Evolutionary conservation across 2,888 invertebrate genomes (phyloP), one percentile per base, ranked within the genome.

Genomic region (Stictocephala bisonia): DNA sequence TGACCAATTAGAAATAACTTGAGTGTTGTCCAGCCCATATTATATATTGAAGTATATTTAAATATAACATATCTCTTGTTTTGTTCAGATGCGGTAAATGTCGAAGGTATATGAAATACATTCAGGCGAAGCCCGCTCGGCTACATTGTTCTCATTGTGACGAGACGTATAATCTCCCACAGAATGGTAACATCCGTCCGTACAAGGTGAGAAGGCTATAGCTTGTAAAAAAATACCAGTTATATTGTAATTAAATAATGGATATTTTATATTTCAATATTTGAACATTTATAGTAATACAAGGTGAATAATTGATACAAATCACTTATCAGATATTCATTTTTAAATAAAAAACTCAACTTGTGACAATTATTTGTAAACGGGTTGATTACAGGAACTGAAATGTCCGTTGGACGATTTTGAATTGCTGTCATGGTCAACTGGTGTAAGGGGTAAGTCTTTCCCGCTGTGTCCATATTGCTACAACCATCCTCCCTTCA

Each of bases 351-450:
- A n/a, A n/a, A n/a, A n/a, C n/a, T n/a, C n/a, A n/a, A n/a, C n/a
- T n/a, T n/a, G n/a, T n/a, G n/a, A n/a, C n/a, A n/a, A n/a, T n/a
- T n/a, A n/a, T n/a, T n/a, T n/a, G n/a, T 15, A 15, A n/a, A n/a
- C n/a, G n/a, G n/a, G 40, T 66, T 51, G n/a, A 64, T 53, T 71
- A 0, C 69, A 79, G 78, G 99, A 99, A 84, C 87, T 96, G 51
- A 95, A 96, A 84, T 99, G 99, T 83, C 99, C 99, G 0, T 85
- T 99, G 70, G 99, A 99, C 82, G 98, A 98, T 83, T 99, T 99
- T 84, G 99, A 99, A 82, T 86, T 99, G 78, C 87, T 99, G 15
- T 93, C 94, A 44, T 99, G 95, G 92, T 95, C 96, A 0, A 94
- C 94, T n/a, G 97, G 97, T 0, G 90, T 90, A 41, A 94, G 94